Evolutionary conservation across 2,888 invertebrate species (phyloP).

Genomic region (Conomelus anceps): DNA sequence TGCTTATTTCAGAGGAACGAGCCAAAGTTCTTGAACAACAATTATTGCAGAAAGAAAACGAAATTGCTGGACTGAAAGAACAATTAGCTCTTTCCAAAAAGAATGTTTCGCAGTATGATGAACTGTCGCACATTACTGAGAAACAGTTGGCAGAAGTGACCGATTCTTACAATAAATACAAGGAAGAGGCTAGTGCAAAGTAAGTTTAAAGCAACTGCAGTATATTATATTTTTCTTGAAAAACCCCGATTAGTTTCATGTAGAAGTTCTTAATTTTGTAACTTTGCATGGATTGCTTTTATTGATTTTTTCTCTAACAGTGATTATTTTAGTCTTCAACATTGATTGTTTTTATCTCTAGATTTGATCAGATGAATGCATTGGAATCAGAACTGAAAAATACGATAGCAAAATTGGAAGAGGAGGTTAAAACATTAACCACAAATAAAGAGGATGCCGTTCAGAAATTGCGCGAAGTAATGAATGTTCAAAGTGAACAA

Average conservation of each 20-base stretch:
- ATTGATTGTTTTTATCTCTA: no score
- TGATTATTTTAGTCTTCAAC: no score
- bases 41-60: slow-evolving; percentile 54
- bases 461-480: not conserved
- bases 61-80: slow-evolving; percentile 60
- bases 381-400: slow-evolving; percentile 29
- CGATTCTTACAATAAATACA: slow-evolving; percentile 52
- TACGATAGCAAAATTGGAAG: slow-evolving; percentile 28
- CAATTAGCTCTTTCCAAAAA: slow-evolving; percentile 67
- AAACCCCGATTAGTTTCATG: no score
- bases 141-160: slow-evolving; percentile 62
- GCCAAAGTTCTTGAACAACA: slow-evolving; percentile 64
- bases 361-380: slow-evolving; percentile 37
- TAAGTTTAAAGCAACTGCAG: slow-evolving; percentile 25
- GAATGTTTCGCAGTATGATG: slow-evolving; percentile 76
- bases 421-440: slow-evolving; percentile 28
- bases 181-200: slow-evolving; percentile 53
- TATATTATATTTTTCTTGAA: not conserved
- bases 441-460: slow-evolving; percentile 27
- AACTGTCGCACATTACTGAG: slow-evolving; percentile 76
- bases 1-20: slow-evolving; percentile 44
- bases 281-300: no score
- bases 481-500: slow-evolving; percentile 48
- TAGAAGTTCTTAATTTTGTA: no score
- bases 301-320: no score